Conservation (phyloP, 2,888 invertebrate species). For the Parthenolecanium corni region DNA sequence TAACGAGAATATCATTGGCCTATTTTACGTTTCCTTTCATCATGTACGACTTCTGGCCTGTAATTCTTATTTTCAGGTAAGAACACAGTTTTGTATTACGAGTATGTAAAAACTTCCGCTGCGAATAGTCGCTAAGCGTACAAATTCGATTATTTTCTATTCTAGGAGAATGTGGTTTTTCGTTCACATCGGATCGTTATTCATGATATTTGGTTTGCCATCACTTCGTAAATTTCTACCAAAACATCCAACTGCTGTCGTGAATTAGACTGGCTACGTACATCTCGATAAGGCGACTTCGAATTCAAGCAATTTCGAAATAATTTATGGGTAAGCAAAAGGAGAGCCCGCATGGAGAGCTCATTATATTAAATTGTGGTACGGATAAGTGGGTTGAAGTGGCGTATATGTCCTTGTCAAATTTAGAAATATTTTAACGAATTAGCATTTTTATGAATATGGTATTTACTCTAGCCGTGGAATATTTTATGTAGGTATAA, state of each 20-base stretch:
- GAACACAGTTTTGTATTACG: slow-evolving; percentile 36
- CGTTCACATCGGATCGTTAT: slow-evolving; percentile 39
- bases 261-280: neutral
- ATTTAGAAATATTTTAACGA: no score
- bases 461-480: no score
- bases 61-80: slow-evolving; percentile 67
- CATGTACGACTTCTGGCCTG: slow-evolving; percentile 69
- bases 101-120: neutral
- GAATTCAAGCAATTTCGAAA: no score
- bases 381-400: no score
- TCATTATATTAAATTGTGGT: no score
- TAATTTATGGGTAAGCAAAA: no score
- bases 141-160: slow-evolving; percentile 27
- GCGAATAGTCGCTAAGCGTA: neutral
- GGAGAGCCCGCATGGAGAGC: no score
- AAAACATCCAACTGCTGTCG: neutral
- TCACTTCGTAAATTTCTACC: neutral
- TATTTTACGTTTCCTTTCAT: slow-evolving; percentile 89
- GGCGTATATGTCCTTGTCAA: no score
- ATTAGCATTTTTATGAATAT: no score
- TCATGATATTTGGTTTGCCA: slow-evolving; percentile 38
- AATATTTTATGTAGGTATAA: no score
- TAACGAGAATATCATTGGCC: slow-evolving; percentile 72
- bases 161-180: slow-evolving; percentile 41
- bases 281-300: no score